phyloP scores from a whole-genome alignment of 1,140 invertebrate species.

The Proctacanthus coquilletti region DNA sequence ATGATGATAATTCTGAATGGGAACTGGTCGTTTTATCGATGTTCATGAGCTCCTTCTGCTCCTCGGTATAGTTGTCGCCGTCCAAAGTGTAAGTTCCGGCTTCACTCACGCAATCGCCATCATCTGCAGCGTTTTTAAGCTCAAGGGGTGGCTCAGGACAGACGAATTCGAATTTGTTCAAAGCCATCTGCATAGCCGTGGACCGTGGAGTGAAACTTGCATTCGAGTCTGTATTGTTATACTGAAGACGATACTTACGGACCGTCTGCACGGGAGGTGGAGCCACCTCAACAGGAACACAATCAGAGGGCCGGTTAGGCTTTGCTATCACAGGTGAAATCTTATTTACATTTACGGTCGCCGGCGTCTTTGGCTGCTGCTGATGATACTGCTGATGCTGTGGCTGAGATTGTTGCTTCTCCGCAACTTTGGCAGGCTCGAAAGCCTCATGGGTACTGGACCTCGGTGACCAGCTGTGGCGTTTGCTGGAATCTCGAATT shows the following conservation, averaged over 20 bases:
- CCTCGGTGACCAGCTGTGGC: constrained; percentile 28
- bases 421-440: not conserved
- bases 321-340: too few species aligned
- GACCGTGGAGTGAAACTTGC: constrained; percentile 27
- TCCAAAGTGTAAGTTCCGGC: constrained; percentile 79
- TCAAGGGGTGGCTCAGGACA: constrained; percentile 25
- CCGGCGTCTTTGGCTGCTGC: not conserved
- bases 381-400: not conserved
- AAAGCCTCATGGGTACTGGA: constrained; percentile 10
- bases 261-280: too few species aligned
- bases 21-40: constrained; percentile 48
- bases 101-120: constrained; percentile 45
- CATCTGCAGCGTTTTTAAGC: too few species aligned
- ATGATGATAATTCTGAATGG: not conserved
- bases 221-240: too few species aligned
- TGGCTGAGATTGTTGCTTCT: not conserved
- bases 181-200: constrained; percentile 24
- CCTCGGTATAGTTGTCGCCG: constrained; percentile 66
- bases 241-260: too few species aligned
- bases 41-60: constrained; percentile 69
- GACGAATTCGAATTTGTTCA: constrained; percentile 22
- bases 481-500: constrained; percentile 23
- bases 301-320: too few species aligned
- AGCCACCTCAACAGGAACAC: too few species aligned
- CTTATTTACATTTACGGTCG: too few species aligned